These are phyloP conservation scores for Brachymystax lenok DNA, from an alignment of 2,797 vertebrate species.

Conservation along the genomic window DNA sequence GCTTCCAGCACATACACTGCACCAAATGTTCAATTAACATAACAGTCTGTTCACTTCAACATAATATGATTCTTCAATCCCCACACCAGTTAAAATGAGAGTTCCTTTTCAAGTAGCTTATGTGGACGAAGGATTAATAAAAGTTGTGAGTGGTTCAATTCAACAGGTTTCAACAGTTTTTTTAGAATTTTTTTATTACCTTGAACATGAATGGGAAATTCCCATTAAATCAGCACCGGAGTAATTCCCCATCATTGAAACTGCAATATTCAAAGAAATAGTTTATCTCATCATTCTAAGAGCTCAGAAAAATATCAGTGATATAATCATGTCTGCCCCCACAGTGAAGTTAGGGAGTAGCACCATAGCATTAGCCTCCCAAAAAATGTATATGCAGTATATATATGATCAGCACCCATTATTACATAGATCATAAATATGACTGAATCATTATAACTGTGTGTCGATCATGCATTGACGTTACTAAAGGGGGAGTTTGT, in stretches of 20 bases:
- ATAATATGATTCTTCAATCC: conserved; percentile 60
- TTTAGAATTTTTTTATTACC: conserved; percentile 43
- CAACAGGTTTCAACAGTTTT: conserved; percentile 57
- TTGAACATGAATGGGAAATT: conserved; percentile 58
- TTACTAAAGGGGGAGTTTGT: conserved; percentile 26
- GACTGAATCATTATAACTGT: conserved; percentile 31
- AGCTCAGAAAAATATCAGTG: conserved; percentile 65
- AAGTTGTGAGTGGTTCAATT: conserved; percentile 57
- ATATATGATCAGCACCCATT: conserved; percentile 64
- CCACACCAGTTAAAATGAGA: conserved; percentile 45
- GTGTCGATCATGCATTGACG: conserved; percentile 41
- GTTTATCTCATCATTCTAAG: conserved; percentile 66
- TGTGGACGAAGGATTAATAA: conserved; percentile 57
- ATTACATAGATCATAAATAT: conserved; percentile 39
- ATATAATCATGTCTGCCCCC: conserved; percentile 41
- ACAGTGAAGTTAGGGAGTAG: conserved; percentile 68
- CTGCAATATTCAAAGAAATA: conserved; percentile 52
- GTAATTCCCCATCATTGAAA: conserved; percentile 50
- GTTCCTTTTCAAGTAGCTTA: conserved; percentile 57
- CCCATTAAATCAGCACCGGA: conserved; percentile 75
- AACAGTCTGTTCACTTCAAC: conserved; percentile 73
- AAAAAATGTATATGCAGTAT: conserved; percentile 52
- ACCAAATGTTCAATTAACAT: conserved; percentile 64
- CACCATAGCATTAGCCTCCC: conserved; percentile 65
- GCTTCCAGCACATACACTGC: conserved; percentile 57